Base-by-base conservation (phyloP, 2,888 invertebrate genomes). In the Dryobota labecula region DNA sequence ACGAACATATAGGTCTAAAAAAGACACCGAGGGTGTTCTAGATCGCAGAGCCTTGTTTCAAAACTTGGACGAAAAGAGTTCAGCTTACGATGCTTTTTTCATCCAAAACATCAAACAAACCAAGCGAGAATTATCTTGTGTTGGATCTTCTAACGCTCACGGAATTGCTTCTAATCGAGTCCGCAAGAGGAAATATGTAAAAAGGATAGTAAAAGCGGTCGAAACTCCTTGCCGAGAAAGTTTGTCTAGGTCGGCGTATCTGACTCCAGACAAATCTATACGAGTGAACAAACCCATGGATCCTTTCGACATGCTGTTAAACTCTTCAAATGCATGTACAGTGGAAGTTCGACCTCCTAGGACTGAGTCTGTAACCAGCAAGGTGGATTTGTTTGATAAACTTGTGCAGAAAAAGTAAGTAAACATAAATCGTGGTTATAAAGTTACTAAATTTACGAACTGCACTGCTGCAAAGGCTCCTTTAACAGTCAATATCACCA, bases 31-130 rank as follows among this genome's bases (percentile, higher is more conserved):
- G 2, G 91, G 89, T 47, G 91, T 87, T 24, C 66, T 95, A 58
- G 93, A 94, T 61, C 92, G 89, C 54, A 88, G 90, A 88, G 93
- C 95, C 86, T 87, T 94, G 27, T 80, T 94, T 30, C 88, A 87
- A 76, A 89, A 90, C 27, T 85, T 92, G 72, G 93, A 94, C 73
- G 92, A 92, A 54, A 94, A 92, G 84, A 90, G 90, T 84, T 92
- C 94, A 2, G 89, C 89, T 62, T 95, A 95, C 72, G 92, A 95
- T 80, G 95, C 94, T 20, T 95, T 92, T 92, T 96, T 92, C 70
- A 95, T 95, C 51, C 89, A 94, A 88, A 96, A 95, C 86, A 92
- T 96, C 64, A 96, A 95, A 82, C 94, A 94, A 91, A 92, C 93
- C 57, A 95, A 95, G 79, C 90, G 93, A 54, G 95, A 95, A 84